Percentiles rank a stretch among this genome's conserved stretches.
phyloP scores from a whole-genome alignment of 2,888 invertebrate genomes.

The Ennomos quercinarius region DNA sequence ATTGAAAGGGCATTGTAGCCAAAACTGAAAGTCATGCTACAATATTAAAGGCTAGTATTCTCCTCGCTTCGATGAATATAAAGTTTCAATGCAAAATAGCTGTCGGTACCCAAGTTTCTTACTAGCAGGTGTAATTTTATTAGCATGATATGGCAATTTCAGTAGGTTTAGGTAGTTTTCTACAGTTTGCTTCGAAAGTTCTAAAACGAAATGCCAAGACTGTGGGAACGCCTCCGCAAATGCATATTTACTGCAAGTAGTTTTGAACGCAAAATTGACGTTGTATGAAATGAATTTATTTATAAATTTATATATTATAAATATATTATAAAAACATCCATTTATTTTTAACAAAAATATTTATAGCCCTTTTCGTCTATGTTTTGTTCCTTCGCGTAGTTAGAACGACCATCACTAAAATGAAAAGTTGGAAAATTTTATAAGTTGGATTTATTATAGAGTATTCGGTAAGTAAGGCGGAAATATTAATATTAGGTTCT shows the following conservation, averaged over 20 bases:
- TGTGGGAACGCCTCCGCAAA: conserved; percentile 7
- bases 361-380: too few species aligned
- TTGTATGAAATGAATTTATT: not conserved
- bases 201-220: conserved; percentile 20
- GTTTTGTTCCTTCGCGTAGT: too few species aligned
- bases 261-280: conserved; percentile 1
- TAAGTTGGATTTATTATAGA: too few species aligned
- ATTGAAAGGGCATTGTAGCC: conserved; percentile 7
- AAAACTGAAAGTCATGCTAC: conserved; percentile 13
- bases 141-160: conserved; percentile 19
- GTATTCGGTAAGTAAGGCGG: too few species aligned
- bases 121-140: conserved; percentile 12
- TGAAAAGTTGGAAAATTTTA: too few species aligned
- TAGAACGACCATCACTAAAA: too few species aligned
- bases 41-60: conserved; percentile 10
- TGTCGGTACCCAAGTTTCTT: conserved; percentile 9
- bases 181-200: conserved; percentile 4
- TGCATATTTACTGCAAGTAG: not conserved
- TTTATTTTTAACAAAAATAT: too few species aligned
- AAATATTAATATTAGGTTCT: too few species aligned
- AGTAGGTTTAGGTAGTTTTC: conserved; percentile 5
- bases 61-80: conserved; percentile 5
- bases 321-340: too few species aligned
- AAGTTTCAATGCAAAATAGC: conserved; percentile 17
- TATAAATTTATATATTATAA: too few species aligned